Evolutionary conservation across 1,140 invertebrate genomes (phyloP), one percentile per base, ranked within the genome.

Genomic region (Euborellia annulipes): DNA sequence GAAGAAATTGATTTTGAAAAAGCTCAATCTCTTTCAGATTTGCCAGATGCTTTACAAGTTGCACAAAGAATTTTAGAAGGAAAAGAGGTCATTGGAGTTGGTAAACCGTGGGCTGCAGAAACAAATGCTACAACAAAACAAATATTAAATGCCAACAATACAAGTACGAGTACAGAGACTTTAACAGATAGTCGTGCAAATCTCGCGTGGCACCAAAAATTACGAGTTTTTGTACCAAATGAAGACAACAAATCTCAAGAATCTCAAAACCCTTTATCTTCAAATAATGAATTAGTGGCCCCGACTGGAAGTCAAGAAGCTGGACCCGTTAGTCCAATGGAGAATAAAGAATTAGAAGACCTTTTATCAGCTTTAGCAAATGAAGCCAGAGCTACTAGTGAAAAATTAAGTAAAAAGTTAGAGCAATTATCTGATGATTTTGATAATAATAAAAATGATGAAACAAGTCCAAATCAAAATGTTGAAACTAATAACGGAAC

Each of bases 1-100:
- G 30, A 27, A n/a, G 53, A 55, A 16, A 53, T 53, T 4, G 55
- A 58, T 34, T 51, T 60, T 39, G 62, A 61, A 27, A 62, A 58
- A 40, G 56, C 61, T 36, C 60, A 61, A 46, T 60, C 57, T 41
- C 55, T 58, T 23, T 53, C 55, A 4, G 58, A 62, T 50, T 50
- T 62, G 20, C 43, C 54, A 16, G 54, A 54, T 27, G 53, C 47
- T 9, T 50, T 50, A 40, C 43, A 45, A 36, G 43, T 50, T 36
- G 50, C 48, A 14, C 50, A 51, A 37, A 52, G 45, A 34, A 49
- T 49, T 40, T 21, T 49, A 16, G 47, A 49, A 30, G 47, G 47
- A 3, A 49, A 49, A 37, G 43, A 45, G 30, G 47, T 46, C 13
- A 38, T 47, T 37, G 40, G 50, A 40, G 22, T 43, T 17, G 42